phyloP scores from a whole-genome alignment of 2,113 vertebrate species.

The Brienomyrus longianalis region DNA sequence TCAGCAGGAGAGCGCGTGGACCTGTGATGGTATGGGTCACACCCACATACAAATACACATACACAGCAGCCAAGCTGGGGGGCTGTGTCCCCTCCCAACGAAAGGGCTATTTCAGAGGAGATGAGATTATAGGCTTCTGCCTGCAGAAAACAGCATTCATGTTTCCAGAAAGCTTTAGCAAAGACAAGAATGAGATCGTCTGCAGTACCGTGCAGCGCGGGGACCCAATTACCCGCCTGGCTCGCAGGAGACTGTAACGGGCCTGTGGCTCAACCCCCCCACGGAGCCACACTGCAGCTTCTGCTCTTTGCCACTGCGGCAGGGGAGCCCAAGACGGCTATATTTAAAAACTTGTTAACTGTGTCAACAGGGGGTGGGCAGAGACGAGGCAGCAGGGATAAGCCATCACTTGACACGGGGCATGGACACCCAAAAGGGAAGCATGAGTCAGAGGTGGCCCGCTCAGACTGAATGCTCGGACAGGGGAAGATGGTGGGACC shows the following conservation, averaged over 20 bases:
- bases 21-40: background rate
- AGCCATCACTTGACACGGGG: background rate
- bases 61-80: background rate
- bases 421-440: background rate
- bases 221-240: background rate
- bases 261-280: background rate
- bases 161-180: background rate
- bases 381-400: background rate
- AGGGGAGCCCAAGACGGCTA: constrained; percentile 26
- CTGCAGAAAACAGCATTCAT: background rate
- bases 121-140: background rate
- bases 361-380: background rate
- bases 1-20: background rate
- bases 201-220: background rate
- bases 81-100: background rate
- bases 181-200: background rate
- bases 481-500: background rate
- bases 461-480: background rate
- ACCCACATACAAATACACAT: background rate
- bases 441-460: background rate
- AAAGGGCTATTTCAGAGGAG: background rate
- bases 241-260: background rate
- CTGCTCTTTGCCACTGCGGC: background rate
- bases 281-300: background rate
- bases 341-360: constrained; percentile 44